Conservation (phyloP, 2,888 invertebrate species). For the Acanthosoma haemorrhoidale region DNA sequence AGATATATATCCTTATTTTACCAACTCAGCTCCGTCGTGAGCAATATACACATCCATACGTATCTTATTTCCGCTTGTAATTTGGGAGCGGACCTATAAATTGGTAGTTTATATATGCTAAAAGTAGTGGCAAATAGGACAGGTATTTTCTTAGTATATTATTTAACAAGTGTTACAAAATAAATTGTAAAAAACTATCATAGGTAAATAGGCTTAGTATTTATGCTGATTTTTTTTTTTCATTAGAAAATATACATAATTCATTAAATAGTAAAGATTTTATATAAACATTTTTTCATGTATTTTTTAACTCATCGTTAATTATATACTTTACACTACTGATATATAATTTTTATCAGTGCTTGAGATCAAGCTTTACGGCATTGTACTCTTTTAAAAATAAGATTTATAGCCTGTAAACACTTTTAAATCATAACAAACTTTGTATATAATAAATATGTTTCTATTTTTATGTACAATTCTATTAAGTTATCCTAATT, state of each 20-base stretch:
- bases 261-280: conserved; percentile 3
- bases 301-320: not conserved
- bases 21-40: not conserved
- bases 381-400: conserved; percentile 5
- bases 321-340: not conserved
- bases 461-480: conserved; percentile 9
- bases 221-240: not conserved
- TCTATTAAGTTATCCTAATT: conserved; percentile 13
- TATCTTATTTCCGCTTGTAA: not conserved
- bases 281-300: not conserved
- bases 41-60: not conserved
- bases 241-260: conserved; percentile 3
- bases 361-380: conserved; percentile 8
- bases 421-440: conserved; percentile 3
- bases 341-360: conserved; percentile 14
- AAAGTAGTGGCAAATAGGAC: not conserved
- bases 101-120: not conserved
- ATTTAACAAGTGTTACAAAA: conserved; percentile 4
- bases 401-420: not conserved
- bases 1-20: not conserved
- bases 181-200: conserved; percentile 11
- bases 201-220: conserved; percentile 10
- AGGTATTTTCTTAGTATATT: not conserved
- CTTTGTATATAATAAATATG: not conserved
- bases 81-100: not conserved